Base-by-base conservation (phyloP, 2,888 invertebrate species). In the Volucella inanis region DNA sequence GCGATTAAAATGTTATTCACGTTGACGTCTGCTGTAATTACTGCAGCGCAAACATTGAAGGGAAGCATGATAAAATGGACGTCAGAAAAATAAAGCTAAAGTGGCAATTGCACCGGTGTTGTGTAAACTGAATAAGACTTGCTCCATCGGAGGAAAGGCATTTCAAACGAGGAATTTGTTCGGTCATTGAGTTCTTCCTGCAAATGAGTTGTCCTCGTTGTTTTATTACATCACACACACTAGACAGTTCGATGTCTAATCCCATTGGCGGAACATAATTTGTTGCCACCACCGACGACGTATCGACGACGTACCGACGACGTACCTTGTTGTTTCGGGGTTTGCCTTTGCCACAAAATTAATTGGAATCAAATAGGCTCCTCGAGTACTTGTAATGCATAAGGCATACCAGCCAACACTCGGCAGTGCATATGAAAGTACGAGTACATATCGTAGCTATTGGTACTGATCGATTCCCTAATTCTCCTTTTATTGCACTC, bases 401-500 rank as follows among this genome's bases (percentile, higher is more conserved):
- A 75, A 75, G 70, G 47, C 31, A 50, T 65, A 70, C 75, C 59
- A 31, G 0, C 31, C 31, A 31, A 31, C 6, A 31, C 76, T 76
- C 45, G 75, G 65, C 65, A 79, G 70, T 79, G 75, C 38, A 67
- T 75, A 71, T 61, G 75, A 79, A 6, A 31, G 6, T 4, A 6
- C 31, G 31, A 31, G 6, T 31, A 6, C 31, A 3, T 31, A 31
- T 31, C 31, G 31, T 6, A 31, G 31, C 75, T 79, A 70, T 65
- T 14, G 31, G 8, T 62, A 71, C 70, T 84, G 80, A 84, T 84
- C 84, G 84, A 80, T 71, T 84, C 52, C 65, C 61, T 76, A 84
- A 84, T 84, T 79, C 80, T 65, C 54, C 84, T 43, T 75, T 80
- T 84, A 75, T 80, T 80, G 84, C 80, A 76, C 70, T 22, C 41